Percentiles rank a stretch among this genome's conserved stretches.
Evolutionary conservation across 2,797 vertebrate species (phyloP).

Genomic region (Chelon labrosus): DNA sequence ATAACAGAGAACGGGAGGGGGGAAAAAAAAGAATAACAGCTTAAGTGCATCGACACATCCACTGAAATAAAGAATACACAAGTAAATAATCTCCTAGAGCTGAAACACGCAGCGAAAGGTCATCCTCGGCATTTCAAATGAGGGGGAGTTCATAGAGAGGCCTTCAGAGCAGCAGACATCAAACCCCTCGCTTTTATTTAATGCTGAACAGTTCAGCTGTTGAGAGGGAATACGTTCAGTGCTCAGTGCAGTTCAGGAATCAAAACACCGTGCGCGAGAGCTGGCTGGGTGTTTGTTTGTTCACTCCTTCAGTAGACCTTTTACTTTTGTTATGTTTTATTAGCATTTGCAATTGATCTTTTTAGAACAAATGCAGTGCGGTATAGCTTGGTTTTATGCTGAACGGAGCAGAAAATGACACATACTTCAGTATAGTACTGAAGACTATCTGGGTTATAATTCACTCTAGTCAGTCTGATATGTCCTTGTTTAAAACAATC

Average conservation of each 20-base stretch:
- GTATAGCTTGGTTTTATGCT: no score
- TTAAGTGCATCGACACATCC: slow-evolving; percentile 47
- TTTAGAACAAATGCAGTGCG: no score
- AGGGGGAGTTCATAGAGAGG: slow-evolving; percentile 50
- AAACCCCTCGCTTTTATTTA: slow-evolving; percentile 32
- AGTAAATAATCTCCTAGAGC: slow-evolving; percentile 56
- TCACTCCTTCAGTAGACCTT: slow-evolving; percentile 9
- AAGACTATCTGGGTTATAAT: no score
- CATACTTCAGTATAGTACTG: no score
- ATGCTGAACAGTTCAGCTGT: slow-evolving; percentile 36
- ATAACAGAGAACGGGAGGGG: slow-evolving; percentile 21
- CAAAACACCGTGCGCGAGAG: slow-evolving; percentile 11
- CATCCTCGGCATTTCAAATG: slow-evolving; percentile 61
- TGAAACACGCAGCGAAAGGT: slow-evolving; percentile 59
- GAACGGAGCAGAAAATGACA: no score
- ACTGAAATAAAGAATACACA: slow-evolving; percentile 58
- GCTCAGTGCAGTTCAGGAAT: background rate
- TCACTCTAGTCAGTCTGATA: no score
- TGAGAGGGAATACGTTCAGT: slow-evolving; percentile 6
- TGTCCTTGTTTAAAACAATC: no score
- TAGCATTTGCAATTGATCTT: no score
- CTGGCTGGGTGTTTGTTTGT: slow-evolving; percentile 17
- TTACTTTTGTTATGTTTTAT: background rate
- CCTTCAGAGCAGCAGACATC: slow-evolving; percentile 39
- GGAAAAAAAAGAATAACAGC: slow-evolving; percentile 23